These are phyloP conservation scores for Smithornis capensis DNA, from an alignment of 2,113 vertebrate genomes.

Conservation along the genomic window DNA sequence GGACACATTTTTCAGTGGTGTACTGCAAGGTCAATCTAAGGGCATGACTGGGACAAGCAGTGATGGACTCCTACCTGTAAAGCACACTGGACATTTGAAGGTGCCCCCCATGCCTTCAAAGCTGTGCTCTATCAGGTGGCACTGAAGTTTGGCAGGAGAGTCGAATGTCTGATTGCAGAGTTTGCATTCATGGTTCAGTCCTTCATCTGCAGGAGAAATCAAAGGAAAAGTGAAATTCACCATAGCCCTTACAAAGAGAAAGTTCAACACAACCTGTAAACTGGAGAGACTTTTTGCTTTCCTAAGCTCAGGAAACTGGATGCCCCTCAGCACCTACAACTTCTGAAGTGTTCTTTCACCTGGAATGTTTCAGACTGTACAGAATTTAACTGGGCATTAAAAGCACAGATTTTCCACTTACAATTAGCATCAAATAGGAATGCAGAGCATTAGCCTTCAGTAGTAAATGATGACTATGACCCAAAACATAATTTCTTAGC, in stretches of 20 bases:
- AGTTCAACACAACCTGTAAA: not conserved
- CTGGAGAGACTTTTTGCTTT: not conserved
- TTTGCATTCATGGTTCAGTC: constrained; percentile 97
- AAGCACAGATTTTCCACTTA: not conserved
- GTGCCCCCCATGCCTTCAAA: constrained; percentile 99
- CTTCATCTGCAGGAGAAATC: constrained; percentile 86
- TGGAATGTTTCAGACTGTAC: not conserved
- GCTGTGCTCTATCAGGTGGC: constrained; percentile 98
- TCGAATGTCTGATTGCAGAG: constrained; percentile 98
- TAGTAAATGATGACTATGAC: not conserved
- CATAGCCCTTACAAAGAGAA: not conserved
- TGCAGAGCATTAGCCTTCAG: not conserved
- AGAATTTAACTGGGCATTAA: not conserved
- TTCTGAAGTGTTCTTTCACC: not conserved
- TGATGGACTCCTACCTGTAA: constrained; percentile 80
- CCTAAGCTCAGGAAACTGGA: not conserved
- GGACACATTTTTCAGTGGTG: not conserved
- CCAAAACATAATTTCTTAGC: not conserved
- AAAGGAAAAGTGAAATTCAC: constrained; percentile 26
- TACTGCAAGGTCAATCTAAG: not conserved
- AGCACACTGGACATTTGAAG: constrained; percentile 98
- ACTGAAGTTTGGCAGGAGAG: constrained; percentile 98
- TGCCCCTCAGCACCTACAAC: not conserved
- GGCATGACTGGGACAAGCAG: not conserved
- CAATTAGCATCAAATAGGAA: not conserved